Conservation (phyloP, 2,888 invertebrate genomes). For the Drosophila flavopinicola region DNA sequence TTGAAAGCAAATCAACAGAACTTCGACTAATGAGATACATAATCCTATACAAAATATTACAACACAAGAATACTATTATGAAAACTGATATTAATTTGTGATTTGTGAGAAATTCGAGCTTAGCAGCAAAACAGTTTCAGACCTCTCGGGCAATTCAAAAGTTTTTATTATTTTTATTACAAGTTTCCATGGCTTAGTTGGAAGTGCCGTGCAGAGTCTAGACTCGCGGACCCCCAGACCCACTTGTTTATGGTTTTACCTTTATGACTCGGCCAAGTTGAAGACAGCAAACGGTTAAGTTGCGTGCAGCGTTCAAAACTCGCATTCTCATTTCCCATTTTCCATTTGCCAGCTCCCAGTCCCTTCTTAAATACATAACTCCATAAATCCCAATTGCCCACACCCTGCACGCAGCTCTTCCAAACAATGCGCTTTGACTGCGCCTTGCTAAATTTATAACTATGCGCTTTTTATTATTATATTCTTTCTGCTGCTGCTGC, state of each 20-base stretch:
- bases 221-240: constrained; percentile 42
- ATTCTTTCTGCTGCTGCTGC: constrained; percentile 26
- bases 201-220: constrained; percentile 47
- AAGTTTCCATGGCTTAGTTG: constrained; percentile 27
- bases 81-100: neutral
- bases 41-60: too few species aligned
- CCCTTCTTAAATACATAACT: constrained; percentile 45
- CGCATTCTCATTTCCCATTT: neutral
- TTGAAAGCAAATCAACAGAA: neutral
- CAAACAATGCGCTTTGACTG: constrained; percentile 72
- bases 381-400: constrained; percentile 53
- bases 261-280: constrained; percentile 51
- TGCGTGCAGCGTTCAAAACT: constrained; percentile 56
- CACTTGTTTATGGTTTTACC: constrained; percentile 68
- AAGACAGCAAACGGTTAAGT: constrained; percentile 56
- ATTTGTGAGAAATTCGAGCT: neutral
- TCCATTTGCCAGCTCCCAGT: constrained; percentile 2
- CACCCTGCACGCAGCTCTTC: constrained; percentile 30
- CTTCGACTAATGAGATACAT: constrained; percentile 1
- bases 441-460: constrained; percentile 72
- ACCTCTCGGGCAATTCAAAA: constrained; percentile 27
- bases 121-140: neutral
- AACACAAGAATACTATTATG: neutral
- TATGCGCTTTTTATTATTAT: constrained; percentile 65
- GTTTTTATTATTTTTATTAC: constrained; percentile 58